phyloP scores from a whole-genome alignment of 2,888 invertebrate genomes.

The Alcis repandata region DNA sequence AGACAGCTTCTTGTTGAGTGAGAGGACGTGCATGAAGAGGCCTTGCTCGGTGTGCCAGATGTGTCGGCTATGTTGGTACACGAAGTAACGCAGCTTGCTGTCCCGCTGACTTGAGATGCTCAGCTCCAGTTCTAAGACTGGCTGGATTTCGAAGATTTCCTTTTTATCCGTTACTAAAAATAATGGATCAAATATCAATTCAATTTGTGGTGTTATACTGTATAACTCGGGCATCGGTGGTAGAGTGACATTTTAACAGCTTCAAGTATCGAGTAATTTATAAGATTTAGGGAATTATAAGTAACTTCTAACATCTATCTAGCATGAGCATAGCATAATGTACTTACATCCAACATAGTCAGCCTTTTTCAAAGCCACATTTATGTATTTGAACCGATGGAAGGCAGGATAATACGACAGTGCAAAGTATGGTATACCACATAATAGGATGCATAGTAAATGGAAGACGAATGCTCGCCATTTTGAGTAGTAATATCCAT shows the following conservation, averaged over 20 bases:
- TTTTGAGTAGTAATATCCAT: conserved; percentile 82
- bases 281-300: no score
- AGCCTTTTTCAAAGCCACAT: conserved; percentile 86
- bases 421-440: conserved; percentile 86
- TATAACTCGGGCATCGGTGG: no score
- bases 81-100: conserved; percentile 82
- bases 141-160: conserved; percentile 75
- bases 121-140: conserved; percentile 75
- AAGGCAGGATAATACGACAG: conserved; percentile 86
- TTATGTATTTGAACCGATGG: conserved; percentile 83
- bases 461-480: conserved; percentile 80
- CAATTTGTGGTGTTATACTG: neutral
- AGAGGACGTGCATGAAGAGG: conserved; percentile 79
- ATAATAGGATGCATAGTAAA: conserved; percentile 77
- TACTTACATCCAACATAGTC: conserved; percentile 85
- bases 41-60: conserved; percentile 84
- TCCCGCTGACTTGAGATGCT: conserved; percentile 77
- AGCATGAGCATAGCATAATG: neutral
- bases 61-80: conserved; percentile 85
- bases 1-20: conserved; percentile 80
- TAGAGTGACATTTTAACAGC: no score
- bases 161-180: conserved; percentile 79
- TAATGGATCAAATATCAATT: neutral
- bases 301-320: no score
- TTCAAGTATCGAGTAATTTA: no score